Conservation (phyloP, 2,113 vertebrate genomes). For the Crotalus tigris region DNA sequence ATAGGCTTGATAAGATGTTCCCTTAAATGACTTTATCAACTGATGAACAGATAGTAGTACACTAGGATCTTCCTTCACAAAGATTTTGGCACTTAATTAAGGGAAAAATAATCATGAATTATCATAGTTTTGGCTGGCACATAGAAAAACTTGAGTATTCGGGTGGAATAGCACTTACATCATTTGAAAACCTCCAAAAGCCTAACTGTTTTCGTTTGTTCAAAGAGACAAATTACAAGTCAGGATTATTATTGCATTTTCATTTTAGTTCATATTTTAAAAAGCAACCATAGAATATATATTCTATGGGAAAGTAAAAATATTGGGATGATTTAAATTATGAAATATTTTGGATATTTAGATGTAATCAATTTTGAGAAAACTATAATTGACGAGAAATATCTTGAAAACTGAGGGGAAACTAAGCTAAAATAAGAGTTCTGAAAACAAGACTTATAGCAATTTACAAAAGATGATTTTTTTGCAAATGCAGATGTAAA, state of each 20-base stretch:
- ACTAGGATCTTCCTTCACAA: constrained; percentile 21
- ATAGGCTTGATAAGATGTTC: constrained; percentile 31
- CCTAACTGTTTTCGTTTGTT: background rate
- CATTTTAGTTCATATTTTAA: background rate
- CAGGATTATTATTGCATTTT: background rate
- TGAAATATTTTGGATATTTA: no score
- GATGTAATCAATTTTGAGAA: no score
- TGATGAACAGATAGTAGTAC: constrained; percentile 43
- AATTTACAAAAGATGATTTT: no score
- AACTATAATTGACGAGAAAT: no score
- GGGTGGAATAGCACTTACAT: constrained; percentile 9
- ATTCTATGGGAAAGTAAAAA: no score
- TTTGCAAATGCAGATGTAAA: no score
- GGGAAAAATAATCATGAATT: constrained; percentile 24
- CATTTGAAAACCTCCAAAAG: constrained; percentile 11
- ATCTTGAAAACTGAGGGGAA: no score
- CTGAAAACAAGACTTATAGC: no score
- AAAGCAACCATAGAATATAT: background rate
- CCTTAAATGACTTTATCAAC: background rate
- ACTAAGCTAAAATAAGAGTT: no score
- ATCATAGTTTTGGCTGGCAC: background rate
- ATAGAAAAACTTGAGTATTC: constrained; percentile 17
- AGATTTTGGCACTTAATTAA: constrained; percentile 1
- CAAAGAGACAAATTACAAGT: background rate
- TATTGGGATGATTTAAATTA: no score